Evolutionary conservation across 2,888 invertebrate species (phyloP).

Genomic region (Caprella mutica): DNA sequence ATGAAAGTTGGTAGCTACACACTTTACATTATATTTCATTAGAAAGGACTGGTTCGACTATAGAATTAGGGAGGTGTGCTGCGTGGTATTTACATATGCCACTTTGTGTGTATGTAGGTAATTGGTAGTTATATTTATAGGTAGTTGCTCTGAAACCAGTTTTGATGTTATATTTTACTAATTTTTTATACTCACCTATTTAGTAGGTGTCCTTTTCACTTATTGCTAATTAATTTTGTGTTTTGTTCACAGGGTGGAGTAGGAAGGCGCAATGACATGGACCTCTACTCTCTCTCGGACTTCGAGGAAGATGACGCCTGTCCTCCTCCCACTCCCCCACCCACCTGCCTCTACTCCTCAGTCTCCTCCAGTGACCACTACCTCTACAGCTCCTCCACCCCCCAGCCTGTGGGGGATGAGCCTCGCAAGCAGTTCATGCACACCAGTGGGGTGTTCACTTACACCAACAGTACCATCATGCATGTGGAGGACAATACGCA

Average conservation of each 20-base stretch:
- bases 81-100: too few species aligned
- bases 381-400: constrained; percentile 52
- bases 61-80: too few species aligned
- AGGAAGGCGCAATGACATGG: constrained; percentile 38
- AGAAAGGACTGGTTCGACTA: too few species aligned
- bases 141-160: too few species aligned
- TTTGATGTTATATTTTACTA: too few species aligned
- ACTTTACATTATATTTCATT: too few species aligned
- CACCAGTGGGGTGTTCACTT: constrained; percentile 67
- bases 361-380: constrained; percentile 41
- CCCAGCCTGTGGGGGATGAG: constrained; percentile 51
- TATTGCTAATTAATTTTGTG: background rate
- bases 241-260: background rate
- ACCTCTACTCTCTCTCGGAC: constrained; percentile 54
- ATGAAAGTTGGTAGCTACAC: too few species aligned
- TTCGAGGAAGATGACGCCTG: constrained; percentile 52
- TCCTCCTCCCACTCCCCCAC: background rate
- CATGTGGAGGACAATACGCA: constrained; percentile 58
- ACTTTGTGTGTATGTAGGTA: too few species aligned
- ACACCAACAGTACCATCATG: constrained; percentile 75
- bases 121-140: too few species aligned
- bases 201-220: too few species aligned
- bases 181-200: too few species aligned
- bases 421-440: constrained; percentile 32
- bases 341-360: background rate